Evolutionary conservation across 1,140 invertebrate genomes (phyloP).

Genomic region (Drosophila littoralis): DNA sequence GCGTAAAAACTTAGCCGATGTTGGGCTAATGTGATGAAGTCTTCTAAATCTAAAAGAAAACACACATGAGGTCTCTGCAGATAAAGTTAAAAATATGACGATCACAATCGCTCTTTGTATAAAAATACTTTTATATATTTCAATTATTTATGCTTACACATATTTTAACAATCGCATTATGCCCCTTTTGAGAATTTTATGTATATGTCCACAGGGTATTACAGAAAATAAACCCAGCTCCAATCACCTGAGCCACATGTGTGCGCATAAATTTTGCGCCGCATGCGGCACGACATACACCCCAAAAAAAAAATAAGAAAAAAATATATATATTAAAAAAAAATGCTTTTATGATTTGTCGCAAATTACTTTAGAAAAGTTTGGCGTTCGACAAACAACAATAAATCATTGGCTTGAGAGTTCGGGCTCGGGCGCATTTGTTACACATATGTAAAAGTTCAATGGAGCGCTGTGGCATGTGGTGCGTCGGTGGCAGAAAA

Average conservation of each 20-base stretch:
- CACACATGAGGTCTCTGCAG: too few species aligned
- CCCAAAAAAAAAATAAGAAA: constrained; percentile 8
- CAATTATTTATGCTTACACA: background rate
- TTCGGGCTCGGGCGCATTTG: constrained; percentile 24
- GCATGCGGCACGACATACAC: constrained; percentile 35
- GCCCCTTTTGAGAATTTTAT: too few species aligned
- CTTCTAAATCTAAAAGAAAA: too few species aligned
- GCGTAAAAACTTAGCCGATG: too few species aligned
- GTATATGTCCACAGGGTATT: background rate
- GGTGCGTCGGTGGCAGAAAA: constrained; percentile 26
- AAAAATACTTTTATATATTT: too few species aligned
- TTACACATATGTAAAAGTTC: constrained; percentile 29
- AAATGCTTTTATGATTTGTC: constrained; percentile 76
- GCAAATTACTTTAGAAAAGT: constrained; percentile 81
- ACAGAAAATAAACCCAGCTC: constrained; percentile 13
- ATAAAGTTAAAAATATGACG: too few species aligned
- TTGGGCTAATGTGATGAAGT: too few species aligned
- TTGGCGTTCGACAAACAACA: constrained; percentile 77
- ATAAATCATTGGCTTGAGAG: constrained; percentile 61
- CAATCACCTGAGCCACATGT: constrained; percentile 55
- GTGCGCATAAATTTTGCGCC: constrained; percentile 58
- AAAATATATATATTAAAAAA: constrained; percentile 12
- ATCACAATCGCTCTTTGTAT: too few species aligned
- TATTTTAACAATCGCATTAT: background rate
- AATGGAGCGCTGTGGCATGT: constrained; percentile 10